phyloP scores from a whole-genome alignment of 2,888 invertebrate species.

The Gastracanthus pulcherrimus region DNA sequence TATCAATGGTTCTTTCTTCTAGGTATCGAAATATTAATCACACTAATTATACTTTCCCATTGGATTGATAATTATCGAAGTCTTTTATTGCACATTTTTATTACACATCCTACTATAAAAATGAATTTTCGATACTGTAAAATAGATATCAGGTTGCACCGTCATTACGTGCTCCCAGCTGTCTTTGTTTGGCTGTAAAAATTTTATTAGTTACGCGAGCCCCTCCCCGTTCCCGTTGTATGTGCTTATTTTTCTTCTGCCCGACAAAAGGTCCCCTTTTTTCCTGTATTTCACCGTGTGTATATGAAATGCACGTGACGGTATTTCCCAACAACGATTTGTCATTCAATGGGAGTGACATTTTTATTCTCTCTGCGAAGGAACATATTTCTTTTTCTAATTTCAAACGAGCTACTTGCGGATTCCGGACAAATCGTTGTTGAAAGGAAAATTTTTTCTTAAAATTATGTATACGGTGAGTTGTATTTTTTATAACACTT shows the following conservation, averaged over 20 bases:
- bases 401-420: neutral
- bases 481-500: too few relatives aligned
- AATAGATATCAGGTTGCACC: neutral
- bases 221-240: neutral
- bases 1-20: too few relatives aligned
- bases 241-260: neutral
- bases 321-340: constrained; percentile 27
- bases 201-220: constrained; percentile 38
- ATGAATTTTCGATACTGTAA: neutral
- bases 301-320: constrained; percentile 3
- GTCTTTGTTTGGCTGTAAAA: constrained; percentile 34
- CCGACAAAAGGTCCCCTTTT: constrained; percentile 4
- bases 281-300: neutral
- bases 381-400: constrained; percentile 20
- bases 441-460: neutral
- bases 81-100: neutral
- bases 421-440: constrained; percentile 18
- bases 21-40: too few relatives aligned
- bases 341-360: constrained; percentile 16
- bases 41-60: too few relatives aligned
- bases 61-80: neutral
- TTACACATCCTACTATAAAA: neutral
- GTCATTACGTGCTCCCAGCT: neutral
- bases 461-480: too few relatives aligned
- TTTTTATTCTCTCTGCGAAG: neutral